Percentiles rank a stretch among this genome's conserved stretches.
phyloP scores from a whole-genome alignment of 2,113 vertebrate genomes.

The Scomber scombrus region DNA sequence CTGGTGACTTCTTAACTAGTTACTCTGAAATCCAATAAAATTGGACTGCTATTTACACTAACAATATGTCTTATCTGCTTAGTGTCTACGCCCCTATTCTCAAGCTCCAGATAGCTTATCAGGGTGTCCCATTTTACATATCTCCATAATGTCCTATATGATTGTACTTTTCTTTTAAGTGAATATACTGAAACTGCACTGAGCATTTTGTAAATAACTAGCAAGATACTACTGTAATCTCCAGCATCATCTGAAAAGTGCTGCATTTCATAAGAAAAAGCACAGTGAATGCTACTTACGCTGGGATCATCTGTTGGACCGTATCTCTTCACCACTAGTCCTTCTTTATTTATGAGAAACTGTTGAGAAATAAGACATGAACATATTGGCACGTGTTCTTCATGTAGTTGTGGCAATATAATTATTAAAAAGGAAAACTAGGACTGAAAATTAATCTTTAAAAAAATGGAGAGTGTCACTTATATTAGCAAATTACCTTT shows the following conservation, averaged over 20 bases:
- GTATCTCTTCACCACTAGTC: constrained; percentile 93
- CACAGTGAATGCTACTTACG: constrained; percentile 80
- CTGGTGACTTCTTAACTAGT: no score
- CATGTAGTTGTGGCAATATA: background rate
- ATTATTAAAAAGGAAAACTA: background rate
- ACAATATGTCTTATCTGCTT: no score
- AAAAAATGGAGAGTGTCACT: fast-evolving
- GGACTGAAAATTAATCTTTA: background rate
- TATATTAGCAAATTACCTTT: constrained; percentile 86
- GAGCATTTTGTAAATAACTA: no score
- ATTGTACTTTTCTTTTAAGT: no score
- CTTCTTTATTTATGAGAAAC: constrained; percentile 95
- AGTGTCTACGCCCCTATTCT: no score
- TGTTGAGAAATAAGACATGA: constrained; percentile 57
- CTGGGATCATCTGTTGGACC: constrained; percentile 93
- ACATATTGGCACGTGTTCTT: background rate
- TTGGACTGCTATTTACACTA: no score
- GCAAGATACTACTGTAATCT: background rate
- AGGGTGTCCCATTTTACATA: no score
- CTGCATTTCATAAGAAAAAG: background rate
- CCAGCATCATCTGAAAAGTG: background rate
- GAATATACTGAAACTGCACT: no score
- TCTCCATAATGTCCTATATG: no score
- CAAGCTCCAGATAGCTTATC: no score
- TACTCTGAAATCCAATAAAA: no score